phyloP scores from a whole-genome alignment of 35 echinoderm and acorn worm species.

The Nesometra sesokonis region DNA sequence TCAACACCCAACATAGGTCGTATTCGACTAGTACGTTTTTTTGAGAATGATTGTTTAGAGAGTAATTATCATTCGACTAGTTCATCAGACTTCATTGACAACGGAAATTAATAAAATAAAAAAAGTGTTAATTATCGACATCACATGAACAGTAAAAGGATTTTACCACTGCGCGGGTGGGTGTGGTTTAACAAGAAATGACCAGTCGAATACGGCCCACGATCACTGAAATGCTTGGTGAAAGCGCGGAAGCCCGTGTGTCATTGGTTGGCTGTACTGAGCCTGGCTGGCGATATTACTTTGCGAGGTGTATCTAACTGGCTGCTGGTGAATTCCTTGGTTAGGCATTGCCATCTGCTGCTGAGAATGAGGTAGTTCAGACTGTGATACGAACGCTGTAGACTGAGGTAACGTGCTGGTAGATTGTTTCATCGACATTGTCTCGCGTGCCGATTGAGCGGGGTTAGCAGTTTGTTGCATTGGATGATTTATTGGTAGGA shows the following conservation, averaged over 20 bases:
- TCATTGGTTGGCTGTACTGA: conserved; percentile 43
- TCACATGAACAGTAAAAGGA: too few species aligned
- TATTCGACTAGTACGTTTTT: too few species aligned
- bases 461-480: conserved; percentile 34
- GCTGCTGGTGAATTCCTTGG: conserved; percentile 46
- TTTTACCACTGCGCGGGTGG: too few species aligned
- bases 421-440: conserved; percentile 32
- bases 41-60: too few species aligned
- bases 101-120: too few species aligned
- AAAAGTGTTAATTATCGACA: neutral
- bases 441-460: conserved; percentile 40
- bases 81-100: too few species aligned
- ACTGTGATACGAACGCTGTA: conserved; percentile 44
- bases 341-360: conserved; percentile 24
- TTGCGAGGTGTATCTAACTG: conserved; percentile 30
- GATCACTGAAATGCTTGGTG: conserved; percentile 90
- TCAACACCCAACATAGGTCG: too few species aligned
- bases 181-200: too few species aligned
- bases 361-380: conserved; percentile 62
- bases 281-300: conserved; percentile 26
- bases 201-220: too few species aligned
- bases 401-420: conserved; percentile 62
- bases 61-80: too few species aligned
- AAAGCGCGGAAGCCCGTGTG: conserved; percentile 64
- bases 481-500: conserved; percentile 48